phyloP scores from a whole-genome alignment of 2,888 invertebrate genomes.

The Elmis aenea region DNA sequence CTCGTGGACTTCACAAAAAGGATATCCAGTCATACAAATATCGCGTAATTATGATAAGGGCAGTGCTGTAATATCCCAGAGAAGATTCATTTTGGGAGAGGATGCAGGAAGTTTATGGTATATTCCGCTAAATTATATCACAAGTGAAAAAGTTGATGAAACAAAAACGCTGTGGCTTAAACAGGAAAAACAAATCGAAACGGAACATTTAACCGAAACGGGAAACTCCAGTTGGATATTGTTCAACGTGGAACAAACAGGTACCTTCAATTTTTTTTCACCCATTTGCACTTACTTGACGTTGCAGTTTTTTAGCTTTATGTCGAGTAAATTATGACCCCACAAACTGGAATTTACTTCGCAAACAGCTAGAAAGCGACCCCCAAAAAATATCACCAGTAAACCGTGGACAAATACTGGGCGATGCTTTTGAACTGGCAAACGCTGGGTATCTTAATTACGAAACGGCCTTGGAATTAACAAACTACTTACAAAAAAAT shows the following conservation, averaged over 20 bases:
- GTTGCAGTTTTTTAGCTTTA: conserved; percentile 51
- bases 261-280: conserved; percentile 35
- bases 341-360: conserved; percentile 54
- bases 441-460: conserved; percentile 56
- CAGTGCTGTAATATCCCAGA: conserved; percentile 49
- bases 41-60: conserved; percentile 51
- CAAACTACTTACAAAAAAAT: conserved; percentile 55
- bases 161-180: conserved; percentile 32
- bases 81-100: conserved; percentile 38
- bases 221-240: conserved; percentile 51
- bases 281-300: not conserved
- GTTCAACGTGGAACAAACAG: conserved; percentile 57
- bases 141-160: conserved; percentile 25
- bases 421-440: conserved; percentile 66
- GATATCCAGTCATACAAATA: conserved; percentile 62
- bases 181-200: conserved; percentile 28
- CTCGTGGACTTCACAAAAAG: conserved; percentile 67
- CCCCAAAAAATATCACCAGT: conserved; percentile 52
- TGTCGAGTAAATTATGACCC: conserved; percentile 60
- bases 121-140: conserved; percentile 55
- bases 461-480: conserved; percentile 56
- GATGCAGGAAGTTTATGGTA: conserved; percentile 48
- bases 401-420: conserved; percentile 65
- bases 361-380: conserved; percentile 42
- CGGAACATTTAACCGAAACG: conserved; percentile 32